Base-by-base conservation (phyloP, 2,888 invertebrate genomes). In the Pterobdella sp. region DNA sequence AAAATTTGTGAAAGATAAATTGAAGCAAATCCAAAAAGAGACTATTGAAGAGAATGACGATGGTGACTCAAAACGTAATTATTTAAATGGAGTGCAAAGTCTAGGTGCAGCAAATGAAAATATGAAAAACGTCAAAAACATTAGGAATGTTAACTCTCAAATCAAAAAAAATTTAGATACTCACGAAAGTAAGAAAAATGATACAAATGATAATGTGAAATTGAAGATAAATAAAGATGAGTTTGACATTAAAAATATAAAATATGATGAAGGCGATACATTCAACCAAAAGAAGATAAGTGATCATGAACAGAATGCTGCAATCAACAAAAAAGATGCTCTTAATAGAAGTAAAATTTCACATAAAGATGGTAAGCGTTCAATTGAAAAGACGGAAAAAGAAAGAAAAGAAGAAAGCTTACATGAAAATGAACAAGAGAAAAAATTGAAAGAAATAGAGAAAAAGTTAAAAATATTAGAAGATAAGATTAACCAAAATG, bases 161-260 rank as follows among this genome's bases (percentile, higher is more conserved):
- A n/a, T n/a, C n/a, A n/a, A n/a, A n/a, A 18, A 42, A 42, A 18
- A 42, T 42, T 42, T 42, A 7, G 18, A 42, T 42, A 42, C 18
- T 42, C 7, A 42, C 18, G 42, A 7, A 42, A 42, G 18, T 14
- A 18, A 42, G 10, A 42, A 18, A 42, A 42, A 42, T 63, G 63
- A n/a, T 26, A 63, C n/a, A 7, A 63, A 63, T 7, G 63, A 63
- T 7, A n/a, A 63, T 63, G 31, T 31, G 63, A 63, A 63, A 63
- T 7, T 63, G 7, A n/a, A 63, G n/a, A 63, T 7, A 7, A n/a
- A 63, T 7, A 63, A 49, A 49, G n/a, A 49, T 49, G 14, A 49
- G 14, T 49, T 14, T 18, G 7, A 65, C 4, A 34, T 4, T 10
- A 22, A 32, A 4, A 34, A 14, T 3, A 29, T 3, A n/a, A 65